These are phyloP conservation scores for Semicossyphus pulcher DNA, from an alignment of 2,113 vertebrate species.

Conservation along the genomic window DNA sequence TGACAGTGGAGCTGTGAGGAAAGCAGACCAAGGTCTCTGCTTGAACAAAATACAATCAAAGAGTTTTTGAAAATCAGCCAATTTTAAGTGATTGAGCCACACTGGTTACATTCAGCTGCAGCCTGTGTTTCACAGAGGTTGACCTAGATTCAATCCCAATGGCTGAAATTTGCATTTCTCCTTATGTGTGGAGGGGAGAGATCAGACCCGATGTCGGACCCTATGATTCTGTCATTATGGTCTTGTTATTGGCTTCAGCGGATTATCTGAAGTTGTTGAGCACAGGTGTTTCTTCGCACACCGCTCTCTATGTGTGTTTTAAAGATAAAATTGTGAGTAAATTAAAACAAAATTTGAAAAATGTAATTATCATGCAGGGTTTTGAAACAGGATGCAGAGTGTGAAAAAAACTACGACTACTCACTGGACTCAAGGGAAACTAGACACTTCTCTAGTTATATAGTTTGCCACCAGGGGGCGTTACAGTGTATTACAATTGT, in stretches of 20 bases:
- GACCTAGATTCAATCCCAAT: constrained; percentile 22
- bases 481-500: background rate
- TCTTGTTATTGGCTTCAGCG: background rate
- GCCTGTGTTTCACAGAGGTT: background rate
- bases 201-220: background rate
- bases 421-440: too few species aligned
- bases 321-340: background rate
- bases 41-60: too few species aligned
- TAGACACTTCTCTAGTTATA: background rate
- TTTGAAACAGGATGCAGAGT: too few species aligned
- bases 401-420: too few species aligned
- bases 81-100: too few species aligned
- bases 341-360: too few species aligned
- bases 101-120: too few species aligned
- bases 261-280: background rate
- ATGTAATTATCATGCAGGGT: too few species aligned
- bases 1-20: background rate
- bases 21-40: background rate
- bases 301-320: background rate
- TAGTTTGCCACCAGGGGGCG: constrained; percentile 1
- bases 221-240: background rate
- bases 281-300: too few species aligned
- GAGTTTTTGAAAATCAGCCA: too few species aligned
- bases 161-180: constrained; percentile 25
- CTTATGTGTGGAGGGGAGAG: background rate